Evolutionary conservation across 1,140 invertebrate genomes (phyloP).

Genomic region (Anthonomus grandis): DNA sequence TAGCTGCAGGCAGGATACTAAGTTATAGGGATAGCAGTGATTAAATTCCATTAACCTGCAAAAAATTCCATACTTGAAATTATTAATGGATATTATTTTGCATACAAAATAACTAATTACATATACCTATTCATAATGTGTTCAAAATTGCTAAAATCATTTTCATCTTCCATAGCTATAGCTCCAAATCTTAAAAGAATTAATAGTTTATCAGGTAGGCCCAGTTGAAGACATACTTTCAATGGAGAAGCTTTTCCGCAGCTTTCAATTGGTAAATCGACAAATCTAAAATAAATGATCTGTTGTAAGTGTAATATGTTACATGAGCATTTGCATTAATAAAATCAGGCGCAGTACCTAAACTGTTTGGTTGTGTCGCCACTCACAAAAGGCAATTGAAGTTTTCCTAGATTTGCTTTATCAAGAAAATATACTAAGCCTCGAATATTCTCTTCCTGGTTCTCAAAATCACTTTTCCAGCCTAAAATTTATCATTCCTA

Average conservation of each 20-base stretch:
- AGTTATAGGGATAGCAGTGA: conserved; percentile 61
- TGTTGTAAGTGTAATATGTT: conserved; percentile 3
- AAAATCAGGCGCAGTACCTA: not conserved
- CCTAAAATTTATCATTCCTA: conserved; percentile 4
- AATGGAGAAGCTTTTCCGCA: conserved; percentile 66
- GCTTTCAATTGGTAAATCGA: conserved; percentile 75
- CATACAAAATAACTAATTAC: not conserved
- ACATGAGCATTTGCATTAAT: not conserved
- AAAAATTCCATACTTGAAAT: not conserved
- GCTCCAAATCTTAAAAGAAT: conserved; percentile 71
- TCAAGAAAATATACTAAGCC: conserved; percentile 74
- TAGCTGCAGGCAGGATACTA: conserved; percentile 64
- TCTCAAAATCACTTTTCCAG: conserved; percentile 78
- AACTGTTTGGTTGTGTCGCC: not conserved
- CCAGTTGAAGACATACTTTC: conserved; percentile 63
- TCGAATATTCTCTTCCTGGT: conserved; percentile 68
- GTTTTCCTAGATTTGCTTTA: conserved; percentile 60
- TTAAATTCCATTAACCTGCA: conserved; percentile 60
- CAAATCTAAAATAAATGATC: conserved; percentile 54
- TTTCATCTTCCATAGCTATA: conserved; percentile 51
- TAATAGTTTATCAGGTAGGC: conserved; percentile 66
- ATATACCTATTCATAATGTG: conserved; percentile 53
- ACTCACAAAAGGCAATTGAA: conserved; percentile 50
- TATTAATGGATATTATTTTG: not conserved
- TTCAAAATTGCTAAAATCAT: conserved; percentile 53